Base-by-base conservation (phyloP, 2,113 vertebrate species). In the Nematolebias whitei region DNA sequence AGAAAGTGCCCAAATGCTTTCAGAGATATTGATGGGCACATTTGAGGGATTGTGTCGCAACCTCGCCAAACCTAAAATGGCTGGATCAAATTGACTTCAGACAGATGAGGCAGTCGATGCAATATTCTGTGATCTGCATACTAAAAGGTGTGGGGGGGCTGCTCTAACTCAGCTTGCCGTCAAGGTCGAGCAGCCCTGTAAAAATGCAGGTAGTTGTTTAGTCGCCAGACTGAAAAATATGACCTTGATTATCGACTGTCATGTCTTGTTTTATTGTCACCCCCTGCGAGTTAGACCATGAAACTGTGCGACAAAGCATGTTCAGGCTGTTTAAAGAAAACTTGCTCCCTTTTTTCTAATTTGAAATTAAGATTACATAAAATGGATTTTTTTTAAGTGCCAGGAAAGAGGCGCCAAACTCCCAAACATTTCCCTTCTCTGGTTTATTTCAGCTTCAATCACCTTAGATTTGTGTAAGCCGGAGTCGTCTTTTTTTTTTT, bases 121-220 rank as follows among this genome's bases (percentile, higher is more conserved):
- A 89, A 91, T 88, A 89, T 84, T 88, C 68, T 90, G 90, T 90
- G 88, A 90, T 91, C 84, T 89, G 90, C 90, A 91, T 91, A 85
- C 78, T 90, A 90, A 91, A 76, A 87, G 90, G 52, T 5, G 26
- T 15, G 15, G 85, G 84, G 80, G 78, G 78, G 80, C 79, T 39
- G 85, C 72, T 78, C 74, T 85, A 90, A 87, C 90, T 85, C 58
- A 49, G 50, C 12, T 40, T 82, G 78, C 77, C 58, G 83, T 79
- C 90, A 91, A 91, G 90, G 90, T 90, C 88, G 84, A 82, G 78
- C 84, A 32, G 67, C 20, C 73, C 86, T 82, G 81, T 88, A 87
- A 87, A 89, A 88, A 86, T 68, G 84, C 85, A 90, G 87, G 86
- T 88, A 88, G 84, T 85, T 87, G 88, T 90, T 88, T 88, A 82